Conservation (phyloP, 1,140 invertebrate species). For the Pogonus chalceus region DNA sequence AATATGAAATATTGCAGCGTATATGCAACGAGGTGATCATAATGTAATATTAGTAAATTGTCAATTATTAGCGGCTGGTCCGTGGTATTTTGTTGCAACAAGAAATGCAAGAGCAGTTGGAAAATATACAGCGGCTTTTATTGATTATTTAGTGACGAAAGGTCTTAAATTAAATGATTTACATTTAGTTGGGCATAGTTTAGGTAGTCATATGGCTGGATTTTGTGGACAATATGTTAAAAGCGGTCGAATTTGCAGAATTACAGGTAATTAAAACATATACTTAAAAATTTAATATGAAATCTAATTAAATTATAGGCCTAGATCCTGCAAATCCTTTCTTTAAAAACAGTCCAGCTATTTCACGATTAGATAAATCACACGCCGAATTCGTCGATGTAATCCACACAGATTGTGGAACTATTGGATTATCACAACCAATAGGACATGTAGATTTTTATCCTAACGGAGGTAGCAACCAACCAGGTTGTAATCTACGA, state of each 20-base stretch:
- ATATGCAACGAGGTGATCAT: no score
- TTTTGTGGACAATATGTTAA: conserved; percentile 29
- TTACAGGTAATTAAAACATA: conserved; percentile 22
- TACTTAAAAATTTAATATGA: no score
- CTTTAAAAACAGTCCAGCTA: conserved; percentile 36
- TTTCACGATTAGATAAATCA: conserved; percentile 36
- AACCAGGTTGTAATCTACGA: conserved; percentile 60
- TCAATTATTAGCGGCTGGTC: no score
- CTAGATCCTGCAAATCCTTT: conserved; percentile 47
- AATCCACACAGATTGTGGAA: conserved; percentile 79
- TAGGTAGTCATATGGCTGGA: conserved; percentile 41
- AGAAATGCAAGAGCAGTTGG: no score
- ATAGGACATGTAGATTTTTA: conserved; percentile 83
- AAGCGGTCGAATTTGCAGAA: conserved; percentile 18
- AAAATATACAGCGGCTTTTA: no score
- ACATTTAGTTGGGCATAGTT: conserved; percentile 45
- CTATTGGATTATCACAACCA: conserved; percentile 59
- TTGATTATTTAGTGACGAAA: no score
- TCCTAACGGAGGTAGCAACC: conserved; percentile 67
- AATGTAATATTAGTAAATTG: no score
- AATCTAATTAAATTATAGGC: conserved; percentile 31
- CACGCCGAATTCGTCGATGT: conserved; percentile 86
- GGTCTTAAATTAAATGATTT: no score
- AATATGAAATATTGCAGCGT: no score
- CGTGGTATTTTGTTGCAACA: no score